Evolutionary conservation across 2,113 vertebrate species (phyloP).

Genomic region (Megaceryle torquata): DNA sequence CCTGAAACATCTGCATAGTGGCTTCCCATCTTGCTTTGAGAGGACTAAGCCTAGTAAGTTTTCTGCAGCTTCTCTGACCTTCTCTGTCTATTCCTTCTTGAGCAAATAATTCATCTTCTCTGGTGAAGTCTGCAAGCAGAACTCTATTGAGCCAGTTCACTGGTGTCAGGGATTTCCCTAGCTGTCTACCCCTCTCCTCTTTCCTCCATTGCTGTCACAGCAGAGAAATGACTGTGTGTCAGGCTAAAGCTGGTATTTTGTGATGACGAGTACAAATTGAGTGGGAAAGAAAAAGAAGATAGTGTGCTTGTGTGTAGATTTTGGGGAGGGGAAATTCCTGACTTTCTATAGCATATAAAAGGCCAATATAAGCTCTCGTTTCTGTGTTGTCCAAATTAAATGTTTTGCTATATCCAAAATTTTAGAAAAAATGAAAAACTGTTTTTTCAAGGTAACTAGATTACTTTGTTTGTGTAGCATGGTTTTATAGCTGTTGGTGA

Average conservation of each 20-base stretch:
- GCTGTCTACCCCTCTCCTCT: constrained; percentile 32
- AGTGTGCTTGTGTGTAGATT: background rate
- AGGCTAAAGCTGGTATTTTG: background rate
- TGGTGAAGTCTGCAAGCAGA: constrained; percentile 31
- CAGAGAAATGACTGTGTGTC: constrained; percentile 43
- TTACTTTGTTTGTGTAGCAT: background rate
- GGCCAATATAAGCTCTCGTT: background rate
- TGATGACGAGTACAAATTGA: background rate
- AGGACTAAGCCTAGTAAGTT: constrained; percentile 29
- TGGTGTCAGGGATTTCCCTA: constrained; percentile 70
- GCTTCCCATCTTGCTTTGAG: constrained; percentile 13
- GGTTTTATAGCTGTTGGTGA: background rate
- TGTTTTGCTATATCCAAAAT: background rate
- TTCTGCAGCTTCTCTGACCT: constrained; percentile 65
- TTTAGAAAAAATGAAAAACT: background rate
- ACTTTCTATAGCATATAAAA: background rate
- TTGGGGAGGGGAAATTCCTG: background rate
- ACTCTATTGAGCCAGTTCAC: constrained; percentile 62
- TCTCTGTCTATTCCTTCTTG: constrained; percentile 64
- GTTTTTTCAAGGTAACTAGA: background rate
- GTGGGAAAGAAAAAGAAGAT: background rate
- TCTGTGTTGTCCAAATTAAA: background rate
- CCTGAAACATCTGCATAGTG: background rate
- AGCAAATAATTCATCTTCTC: constrained; percentile 74
- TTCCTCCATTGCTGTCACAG: constrained; percentile 33